Evolutionary conservation across 1,140 invertebrate genomes (phyloP).

Genomic region (Drosophila kohkoa): DNA sequence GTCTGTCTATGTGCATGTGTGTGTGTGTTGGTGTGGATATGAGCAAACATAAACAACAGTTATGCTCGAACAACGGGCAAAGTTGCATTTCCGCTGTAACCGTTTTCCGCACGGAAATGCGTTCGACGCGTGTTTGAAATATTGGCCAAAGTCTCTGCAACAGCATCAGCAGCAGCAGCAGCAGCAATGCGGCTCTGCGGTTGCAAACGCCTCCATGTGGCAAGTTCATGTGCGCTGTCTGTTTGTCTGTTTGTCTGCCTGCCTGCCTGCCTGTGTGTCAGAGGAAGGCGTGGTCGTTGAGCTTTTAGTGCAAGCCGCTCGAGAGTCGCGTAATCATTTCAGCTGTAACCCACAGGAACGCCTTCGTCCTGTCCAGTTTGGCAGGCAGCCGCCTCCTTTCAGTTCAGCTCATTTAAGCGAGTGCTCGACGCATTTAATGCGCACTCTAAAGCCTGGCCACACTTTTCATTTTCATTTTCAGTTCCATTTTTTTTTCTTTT

Average conservation of each 20-base stretch:
- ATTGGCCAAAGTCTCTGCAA: constrained; percentile 52
- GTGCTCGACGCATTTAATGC: constrained; percentile 22
- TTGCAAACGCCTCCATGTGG: constrained; percentile 32
- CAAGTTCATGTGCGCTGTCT: constrained; percentile 2
- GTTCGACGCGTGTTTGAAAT: constrained; percentile 65
- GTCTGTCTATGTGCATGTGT: neutral
- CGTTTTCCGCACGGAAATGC: constrained; percentile 61
- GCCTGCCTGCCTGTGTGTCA: constrained; percentile 2
- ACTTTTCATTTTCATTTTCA: constrained; percentile 7
- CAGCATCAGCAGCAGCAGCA: constrained; percentile 2
- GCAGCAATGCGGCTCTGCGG: constrained; percentile 37
- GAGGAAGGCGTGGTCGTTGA: constrained; percentile 11
- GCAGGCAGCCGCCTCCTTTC: constrained; percentile 6
- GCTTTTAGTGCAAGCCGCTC: constrained; percentile 30
- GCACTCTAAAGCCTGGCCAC: constrained; percentile 16
- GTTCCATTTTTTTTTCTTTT: neutral
- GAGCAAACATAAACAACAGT: constrained; percentile 61
- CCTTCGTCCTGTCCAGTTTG: constrained; percentile 3
- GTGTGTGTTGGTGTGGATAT: constrained; percentile 26
- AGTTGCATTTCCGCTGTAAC: constrained; percentile 60
- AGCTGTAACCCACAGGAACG: constrained; percentile 4
- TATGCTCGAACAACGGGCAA: constrained; percentile 59
- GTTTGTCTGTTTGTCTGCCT: neutral
- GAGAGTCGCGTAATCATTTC: constrained; percentile 42
- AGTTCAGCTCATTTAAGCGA: constrained; percentile 47